Percentiles rank a stretch among this genome's conserved stretches.
Conservation (phyloP, 2,888 invertebrate genomes). For the Notocelia uddmanniana region DNA sequence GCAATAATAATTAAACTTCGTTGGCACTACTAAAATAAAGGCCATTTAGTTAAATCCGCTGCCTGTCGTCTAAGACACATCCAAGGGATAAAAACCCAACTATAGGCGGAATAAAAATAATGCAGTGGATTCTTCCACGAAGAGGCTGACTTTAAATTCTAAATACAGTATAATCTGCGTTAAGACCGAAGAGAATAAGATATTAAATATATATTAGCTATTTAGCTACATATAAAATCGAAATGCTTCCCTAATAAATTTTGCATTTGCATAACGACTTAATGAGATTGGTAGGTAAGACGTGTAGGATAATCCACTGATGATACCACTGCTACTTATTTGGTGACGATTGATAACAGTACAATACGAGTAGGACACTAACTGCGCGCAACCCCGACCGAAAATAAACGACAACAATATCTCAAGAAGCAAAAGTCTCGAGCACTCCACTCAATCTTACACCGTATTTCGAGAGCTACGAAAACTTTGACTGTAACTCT, state of each 20-base stretch:
- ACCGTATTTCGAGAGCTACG: constrained; percentile 19
- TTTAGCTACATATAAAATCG: too few species aligned
- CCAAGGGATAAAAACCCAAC: background rate
- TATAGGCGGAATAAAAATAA: background rate
- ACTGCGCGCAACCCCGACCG: constrained; percentile 37
- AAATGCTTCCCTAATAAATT: too few species aligned
- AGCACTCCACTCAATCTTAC: constrained; percentile 28
- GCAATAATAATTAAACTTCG: background rate
- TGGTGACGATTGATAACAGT: too few species aligned
- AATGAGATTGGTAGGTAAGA: too few species aligned
- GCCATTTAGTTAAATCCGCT: background rate
- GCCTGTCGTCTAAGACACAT: background rate
- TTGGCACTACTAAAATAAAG: background rate
- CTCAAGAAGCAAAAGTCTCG: constrained; percentile 2
- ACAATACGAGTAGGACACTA: background rate
- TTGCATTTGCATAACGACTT: too few species aligned
- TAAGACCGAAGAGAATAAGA: background rate
- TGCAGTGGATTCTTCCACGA: background rate
- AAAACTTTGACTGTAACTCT: constrained; percentile 23
- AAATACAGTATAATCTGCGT: background rate
- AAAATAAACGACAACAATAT: constrained; percentile 42
- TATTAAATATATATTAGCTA: background rate
- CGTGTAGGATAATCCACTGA: too few species aligned
- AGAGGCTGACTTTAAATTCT: constrained; percentile 3
- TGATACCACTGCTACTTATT: too few species aligned